A percentile compares a stretch with the other conserved stretches of the same genome.
Conservation (phyloP, 1,140 invertebrate genomes). For the Ostrea edulis region DNA sequence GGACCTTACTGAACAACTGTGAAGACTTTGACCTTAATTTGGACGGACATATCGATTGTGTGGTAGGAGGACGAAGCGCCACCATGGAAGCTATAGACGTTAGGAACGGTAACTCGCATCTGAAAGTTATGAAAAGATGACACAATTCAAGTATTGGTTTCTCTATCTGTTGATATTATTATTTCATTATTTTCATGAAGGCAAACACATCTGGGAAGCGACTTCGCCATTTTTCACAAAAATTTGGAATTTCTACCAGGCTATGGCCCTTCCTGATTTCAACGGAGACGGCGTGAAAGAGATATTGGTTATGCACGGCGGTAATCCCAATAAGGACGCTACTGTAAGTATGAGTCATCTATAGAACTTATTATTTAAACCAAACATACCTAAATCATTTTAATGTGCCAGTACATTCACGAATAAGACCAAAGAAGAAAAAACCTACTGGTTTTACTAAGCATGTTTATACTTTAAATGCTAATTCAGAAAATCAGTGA, state of each 20-base stretch:
- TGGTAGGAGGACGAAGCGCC: slow-evolving; percentile 68
- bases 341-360: slow-evolving; percentile 48
- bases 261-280: slow-evolving; percentile 68
- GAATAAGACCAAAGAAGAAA: too few relatives aligned
- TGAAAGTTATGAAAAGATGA: not conserved
- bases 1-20: slow-evolving; percentile 70
- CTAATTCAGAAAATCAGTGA: too few relatives aligned
- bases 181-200: slow-evolving; percentile 39
- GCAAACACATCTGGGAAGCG: slow-evolving; percentile 64
- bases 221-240: slow-evolving; percentile 58
- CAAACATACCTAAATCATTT: too few relatives aligned
- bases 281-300: slow-evolving; percentile 74
- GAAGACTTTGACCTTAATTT: slow-evolving; percentile 72
- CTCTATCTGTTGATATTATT: not conserved
- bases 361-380: too few relatives aligned
- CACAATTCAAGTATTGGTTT: not conserved
- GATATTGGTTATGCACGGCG: slow-evolving; percentile 74
- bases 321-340: slow-evolving; percentile 65
- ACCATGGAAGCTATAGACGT: slow-evolving; percentile 73
- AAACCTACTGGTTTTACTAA: too few relatives aligned
- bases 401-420: too few relatives aligned
- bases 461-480: too few relatives aligned
- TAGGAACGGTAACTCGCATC: slow-evolving; percentile 62
- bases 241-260: slow-evolving; percentile 71
- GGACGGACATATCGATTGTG: slow-evolving; percentile 73